Evolutionary conservation across 92 coral and sea anemone species (phyloP).

Genomic region (Bergia puertoricense): DNA sequence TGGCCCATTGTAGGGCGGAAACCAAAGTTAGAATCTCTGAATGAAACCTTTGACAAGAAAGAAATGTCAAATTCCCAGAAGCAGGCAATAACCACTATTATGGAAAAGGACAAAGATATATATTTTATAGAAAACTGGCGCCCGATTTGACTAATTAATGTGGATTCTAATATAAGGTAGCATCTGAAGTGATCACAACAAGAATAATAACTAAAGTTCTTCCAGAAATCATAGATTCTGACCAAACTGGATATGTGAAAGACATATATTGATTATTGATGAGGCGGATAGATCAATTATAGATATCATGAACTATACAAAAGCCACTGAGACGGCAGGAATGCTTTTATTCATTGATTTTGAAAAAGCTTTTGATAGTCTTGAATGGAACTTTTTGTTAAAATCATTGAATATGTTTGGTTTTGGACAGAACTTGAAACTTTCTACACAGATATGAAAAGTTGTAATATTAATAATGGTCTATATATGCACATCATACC

Average conservation of each 20-base stretch:
- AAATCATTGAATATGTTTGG: slow-evolving; percentile 13
- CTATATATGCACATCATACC: neutral
- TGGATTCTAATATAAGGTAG: slow-evolving; percentile 4
- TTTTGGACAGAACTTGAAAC: slow-evolving; percentile 20
- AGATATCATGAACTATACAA: slow-evolving; percentile 29
- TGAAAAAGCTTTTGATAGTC: too few species aligned
- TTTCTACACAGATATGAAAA: slow-evolving; percentile 6
- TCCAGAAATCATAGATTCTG: neutral
- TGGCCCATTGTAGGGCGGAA: slow-evolving; percentile 24
- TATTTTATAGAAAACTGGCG: slow-evolving; percentile 18
- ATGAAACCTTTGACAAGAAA: neutral
- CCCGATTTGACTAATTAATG: slow-evolving; percentile 9
- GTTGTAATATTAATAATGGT: slow-evolving; percentile 19
- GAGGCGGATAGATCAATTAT: slow-evolving; percentile 29
- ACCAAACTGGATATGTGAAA: slow-evolving; percentile 26
- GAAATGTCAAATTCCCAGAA: slow-evolving; percentile 32
- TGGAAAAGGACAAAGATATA: slow-evolving; percentile 27
- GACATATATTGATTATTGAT: neutral
- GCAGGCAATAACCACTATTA: slow-evolving; percentile 1
- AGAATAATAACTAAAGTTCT: neutral
- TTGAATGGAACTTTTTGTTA: too few species aligned
- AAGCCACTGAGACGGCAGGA: slow-evolving; percentile 7
- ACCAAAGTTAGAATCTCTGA: neutral
- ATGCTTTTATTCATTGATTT: neutral
- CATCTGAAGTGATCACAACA: slow-evolving; percentile 13